Evolutionary conservation across 2,113 vertebrate species (phyloP).

Genomic region (Steatornis caripensis): DNA sequence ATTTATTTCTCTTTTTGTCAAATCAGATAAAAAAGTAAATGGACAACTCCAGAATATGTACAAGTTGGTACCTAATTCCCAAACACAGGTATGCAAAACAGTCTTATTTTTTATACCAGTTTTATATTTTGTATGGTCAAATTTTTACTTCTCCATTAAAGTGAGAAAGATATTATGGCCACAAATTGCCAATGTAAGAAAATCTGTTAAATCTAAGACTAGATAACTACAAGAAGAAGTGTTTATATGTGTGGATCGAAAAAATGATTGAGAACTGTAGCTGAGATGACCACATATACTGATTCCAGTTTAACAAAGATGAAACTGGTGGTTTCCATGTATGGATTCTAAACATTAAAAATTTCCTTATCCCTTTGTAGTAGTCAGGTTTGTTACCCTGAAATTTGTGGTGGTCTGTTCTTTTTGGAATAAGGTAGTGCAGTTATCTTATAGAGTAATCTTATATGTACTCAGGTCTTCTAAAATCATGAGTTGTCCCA

Average conservation of each 20-base stretch:
- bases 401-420: not conserved
- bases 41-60: constrained; percentile 77
- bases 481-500: not conserved
- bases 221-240: not conserved
- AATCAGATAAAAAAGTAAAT: constrained; percentile 75
- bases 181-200: not conserved
- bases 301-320: not conserved
- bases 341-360: not conserved
- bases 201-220: not conserved
- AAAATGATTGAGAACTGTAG: not conserved
- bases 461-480: not conserved
- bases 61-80: constrained; percentile 65
- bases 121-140: not conserved
- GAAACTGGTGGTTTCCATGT: not conserved
- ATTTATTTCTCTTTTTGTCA: constrained; percentile 23
- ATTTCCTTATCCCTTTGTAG: not conserved
- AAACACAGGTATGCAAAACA: constrained; percentile 70
- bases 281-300: not conserved
- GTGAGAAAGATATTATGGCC: not conserved
- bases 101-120: not conserved
- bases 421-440: not conserved
- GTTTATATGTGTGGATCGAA: not conserved
- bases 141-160: not conserved
- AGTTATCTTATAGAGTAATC: not conserved
- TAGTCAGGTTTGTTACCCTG: not conserved